Evolutionary conservation across 1,140 invertebrate species (phyloP), one percentile per base, ranked within the genome.

Genomic region (Lordiphosa clarofinis): DNA sequence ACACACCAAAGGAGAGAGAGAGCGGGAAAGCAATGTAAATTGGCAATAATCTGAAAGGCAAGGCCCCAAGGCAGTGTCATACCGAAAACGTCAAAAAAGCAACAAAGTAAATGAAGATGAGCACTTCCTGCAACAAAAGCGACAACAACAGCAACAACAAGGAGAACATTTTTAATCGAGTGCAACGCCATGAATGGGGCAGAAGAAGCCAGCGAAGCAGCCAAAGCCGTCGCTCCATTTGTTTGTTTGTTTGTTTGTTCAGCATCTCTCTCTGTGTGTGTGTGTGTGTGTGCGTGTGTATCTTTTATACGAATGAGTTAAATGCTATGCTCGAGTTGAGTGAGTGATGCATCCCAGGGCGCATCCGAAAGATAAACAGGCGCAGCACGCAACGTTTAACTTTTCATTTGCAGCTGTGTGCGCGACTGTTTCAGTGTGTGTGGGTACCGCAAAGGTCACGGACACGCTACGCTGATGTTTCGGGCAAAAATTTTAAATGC

Each of bases 231-330:
- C 33, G 57, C 65, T 61, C 61, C 63, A 42, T 56, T 56, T 60
- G 55, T 69, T 67, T 68, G 56, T 78, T 78, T 79, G 73, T 76
- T 78, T 71, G 75, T 62, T 67, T 71, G 58, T 53, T 48, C 31
- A 40, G 15, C 54, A 40, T 52, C 43, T 58, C 55, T 6, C 4
- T 39, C 52, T 42, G 8, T 36, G 36, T 58, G 55, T 6, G 7
- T 39, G 56, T 42, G 8, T 36, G 36, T 58, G 55, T 64, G 39
- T 46, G 54, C 44, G 55, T 60, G 50, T 58, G 62, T 78, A 84
- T 82, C 68, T 84, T 84, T 82, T 84, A 78, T 82, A 84, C 78
- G 78, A 82, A 82, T 81, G 76, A 82, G 78, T 82, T 84, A 84
- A 82, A 84, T 84, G 73, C 68, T 84, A 82, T 71, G 78, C 78